Evolutionary conservation across 2,113 vertebrate species (phyloP).

Genomic region (Galeopterus variegatus): DNA sequence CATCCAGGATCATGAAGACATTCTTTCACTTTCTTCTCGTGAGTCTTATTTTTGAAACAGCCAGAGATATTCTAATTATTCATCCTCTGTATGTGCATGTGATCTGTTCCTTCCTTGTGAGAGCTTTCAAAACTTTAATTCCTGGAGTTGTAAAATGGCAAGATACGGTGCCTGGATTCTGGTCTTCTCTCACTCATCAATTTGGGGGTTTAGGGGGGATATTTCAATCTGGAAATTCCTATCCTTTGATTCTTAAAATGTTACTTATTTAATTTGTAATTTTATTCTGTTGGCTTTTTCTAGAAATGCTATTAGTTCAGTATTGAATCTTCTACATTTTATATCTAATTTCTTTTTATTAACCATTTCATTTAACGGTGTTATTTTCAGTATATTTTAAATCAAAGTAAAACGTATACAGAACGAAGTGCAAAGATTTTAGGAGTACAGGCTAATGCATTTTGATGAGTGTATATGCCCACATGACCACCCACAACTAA

Average conservation of each 20-base stretch:
- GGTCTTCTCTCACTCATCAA: background rate
- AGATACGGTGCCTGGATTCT: background rate
- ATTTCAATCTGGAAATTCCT: background rate
- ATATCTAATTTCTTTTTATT: background rate
- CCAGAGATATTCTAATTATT: too few relatives aligned
- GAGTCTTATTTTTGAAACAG: background rate
- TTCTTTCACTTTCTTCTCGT: background rate
- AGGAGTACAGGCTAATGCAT: background rate
- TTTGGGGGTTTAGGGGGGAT: background rate
- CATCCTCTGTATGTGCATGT: background rate
- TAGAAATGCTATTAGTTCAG: conserved; percentile 17
- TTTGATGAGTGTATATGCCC: background rate
- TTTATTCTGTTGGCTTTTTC: background rate
- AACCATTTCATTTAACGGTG: too few relatives aligned
- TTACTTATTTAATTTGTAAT: background rate
- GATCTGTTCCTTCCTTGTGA: background rate
- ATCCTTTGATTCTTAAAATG: background rate
- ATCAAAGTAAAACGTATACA: background rate
- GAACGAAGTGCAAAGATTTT: background rate
- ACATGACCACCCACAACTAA: background rate
- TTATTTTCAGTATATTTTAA: background rate
- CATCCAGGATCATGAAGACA: background rate
- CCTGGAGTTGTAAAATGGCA: conserved; percentile 3
- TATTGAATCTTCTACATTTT: background rate
- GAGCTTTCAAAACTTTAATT: background rate